Evolutionary conservation across 2,797 vertebrate species (phyloP), one percentile per base, ranked within the genome.

Genomic region (Poecile montanus): DNA sequence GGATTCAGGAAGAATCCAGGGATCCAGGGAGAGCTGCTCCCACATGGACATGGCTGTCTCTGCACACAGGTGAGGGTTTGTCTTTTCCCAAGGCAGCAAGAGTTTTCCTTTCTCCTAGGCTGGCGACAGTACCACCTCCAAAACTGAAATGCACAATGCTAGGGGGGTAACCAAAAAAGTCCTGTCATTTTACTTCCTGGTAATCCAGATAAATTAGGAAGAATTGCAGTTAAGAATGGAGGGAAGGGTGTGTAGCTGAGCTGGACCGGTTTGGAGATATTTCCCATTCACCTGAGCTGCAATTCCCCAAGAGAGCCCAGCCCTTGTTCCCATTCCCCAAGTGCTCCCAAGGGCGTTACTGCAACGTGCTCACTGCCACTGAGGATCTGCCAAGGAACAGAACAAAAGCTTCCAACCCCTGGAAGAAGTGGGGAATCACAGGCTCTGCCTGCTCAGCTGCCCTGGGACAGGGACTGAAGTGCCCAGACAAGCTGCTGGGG

Each of bases 221-320:
- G 82, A 75, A 78, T 48, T 29, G 20, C 89, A 95, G 86, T 88
- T 80, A 81, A 74, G 61, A 47, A 93, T 66, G 65, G 77, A 93
- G 85, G 80, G 86, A 62, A 60, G 85, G 93, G 88, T 53, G 88
- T 84, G 76, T n/a, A 75, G 70, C 53, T 8, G 48, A 72, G 85
- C 66, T 38, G 51, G 87, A 90, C 88, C 1, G 38, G 94, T 96
- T 92, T 95, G 91, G 79, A 86, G 57, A 48, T 38, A 50, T 36
- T 94, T 75, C 72, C 73, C 47, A 30, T 75, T 72, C 66, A 71
- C 80, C 67, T 57, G 65, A 84, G 16, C 21, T 29, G 62, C 57
- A 70, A 0, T 38, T 86, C 77, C 44, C n/a, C 62, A 38, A 56
- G 45, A 93, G 51, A 71, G 61, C 76, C 48, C 75, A 62, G 62